phyloP scores from a whole-genome alignment of 2,888 invertebrate genomes.

The Apocheima hispidaria region DNA sequence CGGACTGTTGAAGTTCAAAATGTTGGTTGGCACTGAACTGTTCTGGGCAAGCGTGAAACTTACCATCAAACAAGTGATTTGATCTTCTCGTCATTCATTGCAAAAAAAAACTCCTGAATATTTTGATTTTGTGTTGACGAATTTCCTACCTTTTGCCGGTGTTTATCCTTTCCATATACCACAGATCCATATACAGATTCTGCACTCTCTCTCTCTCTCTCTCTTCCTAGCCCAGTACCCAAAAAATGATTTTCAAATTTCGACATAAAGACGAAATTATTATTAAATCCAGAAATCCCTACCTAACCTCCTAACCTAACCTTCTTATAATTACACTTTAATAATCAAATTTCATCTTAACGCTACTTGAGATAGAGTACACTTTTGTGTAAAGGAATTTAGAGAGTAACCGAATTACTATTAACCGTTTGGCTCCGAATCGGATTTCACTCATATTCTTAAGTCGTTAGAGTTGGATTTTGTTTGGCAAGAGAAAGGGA shows the following conservation, averaged over 20 bases:
- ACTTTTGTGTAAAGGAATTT: conserved; percentile 20
- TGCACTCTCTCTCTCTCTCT: no score
- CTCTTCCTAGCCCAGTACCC: conserved; percentile 35
- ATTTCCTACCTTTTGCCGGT: no score
- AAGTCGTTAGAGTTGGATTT: conserved; percentile 14
- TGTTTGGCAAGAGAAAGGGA: conserved; percentile 18
- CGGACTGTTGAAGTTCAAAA: no score
- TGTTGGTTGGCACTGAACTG: no score
- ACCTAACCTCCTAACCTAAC: conserved; percentile 20
- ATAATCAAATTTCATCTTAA: conserved; percentile 21
- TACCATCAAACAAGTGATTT: no score
- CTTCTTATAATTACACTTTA: neutral
- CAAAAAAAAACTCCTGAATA: no score
- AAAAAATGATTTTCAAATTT: conserved; percentile 40
- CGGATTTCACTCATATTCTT: conserved; percentile 16
- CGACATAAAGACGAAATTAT: conserved; percentile 32
- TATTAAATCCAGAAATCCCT: conserved; percentile 28
- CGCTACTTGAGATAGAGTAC: conserved; percentile 9
- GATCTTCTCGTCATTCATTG: no score
- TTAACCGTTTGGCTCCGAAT: conserved; percentile 1
- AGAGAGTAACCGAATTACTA: conserved; percentile 23
- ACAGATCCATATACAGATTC: no score
- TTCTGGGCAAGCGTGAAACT: no score
- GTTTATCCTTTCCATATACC: no score
- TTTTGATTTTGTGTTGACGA: no score